Base-by-base conservation (phyloP, 2,888 invertebrate species). In the Candidula unifasciata region DNA sequence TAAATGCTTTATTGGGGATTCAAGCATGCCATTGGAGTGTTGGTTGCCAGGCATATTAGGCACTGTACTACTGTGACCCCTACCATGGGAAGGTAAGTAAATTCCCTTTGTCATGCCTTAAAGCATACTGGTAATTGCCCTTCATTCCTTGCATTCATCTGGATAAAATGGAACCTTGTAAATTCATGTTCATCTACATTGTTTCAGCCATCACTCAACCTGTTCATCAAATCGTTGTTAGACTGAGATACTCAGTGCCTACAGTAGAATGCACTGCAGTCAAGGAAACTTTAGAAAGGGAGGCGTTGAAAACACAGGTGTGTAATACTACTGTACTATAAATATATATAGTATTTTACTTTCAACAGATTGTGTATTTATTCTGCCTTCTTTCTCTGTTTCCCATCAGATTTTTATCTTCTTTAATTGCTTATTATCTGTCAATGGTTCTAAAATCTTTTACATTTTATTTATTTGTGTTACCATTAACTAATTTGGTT, bases 211-310 rank as follows among this genome's bases (percentile, higher is more conserved):
- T 60, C 27, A 44, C 57, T 10, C 18, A 2, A 5, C 86, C 86
- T 0, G 68, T 33, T n/a, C 80, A 69, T 3, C 83, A 80, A 13
- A 60, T 86, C 54, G 33, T 83, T 52, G 83, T 85, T 30, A 57
- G 18, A 24, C 35, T 86, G 21, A 54, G 30, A 16, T 86, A 85
- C n/a, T 64, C 80, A 66, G 86, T 86, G 57, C 81, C 85, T 3
- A 73, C 85, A 16, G 33, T 16, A 6, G 83, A 85, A 80, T 86
- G 85, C 66, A 30, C 5, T n/a, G 37, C 77, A 44, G 78, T 83
- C 37, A 68, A 1, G 24, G 37, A 57, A n/a, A 57, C 69, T 27
- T 21, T 83, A 44, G 54, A 69, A 27, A 37, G 33, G 8, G 54
- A 78, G 44, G 2, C 71, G 13, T 13, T 10, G n/a, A 68, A 83